Percentiles rank a stretch among this genome's conserved stretches.
phyloP scores from a whole-genome alignment of 2,888 invertebrate genomes.

The Rhimphoctona megacephalus region DNA sequence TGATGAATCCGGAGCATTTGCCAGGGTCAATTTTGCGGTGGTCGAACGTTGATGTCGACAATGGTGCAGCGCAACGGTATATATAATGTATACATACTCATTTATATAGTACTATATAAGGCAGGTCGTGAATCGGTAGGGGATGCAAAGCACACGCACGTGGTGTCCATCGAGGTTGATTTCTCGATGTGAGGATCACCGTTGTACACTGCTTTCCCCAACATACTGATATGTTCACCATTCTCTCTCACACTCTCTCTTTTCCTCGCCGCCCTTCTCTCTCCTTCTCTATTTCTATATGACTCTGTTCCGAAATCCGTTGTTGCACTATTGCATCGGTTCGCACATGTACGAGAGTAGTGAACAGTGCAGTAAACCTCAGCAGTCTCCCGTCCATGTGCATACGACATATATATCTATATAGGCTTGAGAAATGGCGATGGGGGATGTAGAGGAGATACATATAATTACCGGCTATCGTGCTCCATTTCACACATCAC shows the following conservation, averaged over 20 bases:
- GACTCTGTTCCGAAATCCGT: conserved; percentile 53
- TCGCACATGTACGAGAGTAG: conserved; percentile 49
- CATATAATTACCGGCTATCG: conserved; percentile 71
- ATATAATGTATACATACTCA: conserved; percentile 3
- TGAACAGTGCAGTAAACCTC: conserved; percentile 36
- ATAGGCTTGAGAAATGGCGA: conserved; percentile 51
- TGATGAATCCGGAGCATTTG: conserved; percentile 46
- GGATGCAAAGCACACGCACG: conserved; percentile 78
- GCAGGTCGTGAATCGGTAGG: conserved; percentile 72
- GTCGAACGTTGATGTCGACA: conserved; percentile 67
- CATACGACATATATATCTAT: conserved; percentile 11
- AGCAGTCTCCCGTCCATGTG: conserved; percentile 21
- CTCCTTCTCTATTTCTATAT: conserved; percentile 42
- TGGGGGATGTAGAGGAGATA: conserved; percentile 63
- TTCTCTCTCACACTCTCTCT: conserved; percentile 48
- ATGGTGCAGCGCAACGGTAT: conserved; percentile 62
- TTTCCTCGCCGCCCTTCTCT: conserved; percentile 32
- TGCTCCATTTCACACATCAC: conserved; percentile 83
- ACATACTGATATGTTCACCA: conserved; percentile 56
- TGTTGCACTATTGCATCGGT: conserved; percentile 64
- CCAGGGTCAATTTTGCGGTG: conserved; percentile 63
- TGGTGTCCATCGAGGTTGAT: conserved; percentile 78
- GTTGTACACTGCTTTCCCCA: conserved; percentile 47
- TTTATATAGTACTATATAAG: neutral
- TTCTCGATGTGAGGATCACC: conserved; percentile 76